Evolutionary conservation across 2,113 vertebrate species (phyloP).

Genomic region (Coreoperca whiteheadi): DNA sequence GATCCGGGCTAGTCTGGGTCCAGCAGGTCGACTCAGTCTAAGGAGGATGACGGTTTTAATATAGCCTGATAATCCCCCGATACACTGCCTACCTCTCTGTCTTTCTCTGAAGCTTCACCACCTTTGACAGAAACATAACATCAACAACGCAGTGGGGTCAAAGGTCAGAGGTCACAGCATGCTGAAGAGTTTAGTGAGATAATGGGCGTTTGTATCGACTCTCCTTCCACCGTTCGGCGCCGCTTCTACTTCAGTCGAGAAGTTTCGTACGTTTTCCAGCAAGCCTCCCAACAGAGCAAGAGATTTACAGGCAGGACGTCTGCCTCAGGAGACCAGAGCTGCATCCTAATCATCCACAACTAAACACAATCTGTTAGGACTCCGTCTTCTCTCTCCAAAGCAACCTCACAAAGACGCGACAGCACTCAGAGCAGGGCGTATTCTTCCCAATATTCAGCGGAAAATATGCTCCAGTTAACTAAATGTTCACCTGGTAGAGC

Average conservation of each 20-base stretch:
- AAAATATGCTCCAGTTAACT: too few relatives aligned
- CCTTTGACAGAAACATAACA: neutral
- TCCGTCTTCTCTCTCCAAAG: too few relatives aligned
- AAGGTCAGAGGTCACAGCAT: slow-evolving; percentile 13
- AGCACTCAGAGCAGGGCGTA: too few relatives aligned
- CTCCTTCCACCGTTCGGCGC: too few relatives aligned
- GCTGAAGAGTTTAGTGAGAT: neutral
- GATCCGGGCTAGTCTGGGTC: neutral
- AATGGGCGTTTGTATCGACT: neutral
- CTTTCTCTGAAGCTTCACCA: neutral
- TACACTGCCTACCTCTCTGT: neutral
- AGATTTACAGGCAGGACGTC: too few relatives aligned
- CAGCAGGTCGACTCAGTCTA: slow-evolving; percentile 32
- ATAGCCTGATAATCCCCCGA: slow-evolving; percentile 55
- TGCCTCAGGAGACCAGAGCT: neutral
- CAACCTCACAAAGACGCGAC: too few relatives aligned
- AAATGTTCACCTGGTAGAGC: too few relatives aligned
- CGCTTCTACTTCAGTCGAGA: too few relatives aligned
- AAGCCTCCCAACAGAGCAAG: too few relatives aligned
- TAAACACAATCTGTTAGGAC: too few relatives aligned
- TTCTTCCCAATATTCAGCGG: too few relatives aligned
- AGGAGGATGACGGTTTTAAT: slow-evolving; percentile 66
- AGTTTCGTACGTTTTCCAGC: neutral
- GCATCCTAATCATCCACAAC: too few relatives aligned
- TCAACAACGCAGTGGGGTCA: neutral